A percentile compares a stretch with the other conserved stretches of the same genome.
Conservation (phyloP, 2,888 invertebrate genomes). For the Himalopsyche tibetana region DNA sequence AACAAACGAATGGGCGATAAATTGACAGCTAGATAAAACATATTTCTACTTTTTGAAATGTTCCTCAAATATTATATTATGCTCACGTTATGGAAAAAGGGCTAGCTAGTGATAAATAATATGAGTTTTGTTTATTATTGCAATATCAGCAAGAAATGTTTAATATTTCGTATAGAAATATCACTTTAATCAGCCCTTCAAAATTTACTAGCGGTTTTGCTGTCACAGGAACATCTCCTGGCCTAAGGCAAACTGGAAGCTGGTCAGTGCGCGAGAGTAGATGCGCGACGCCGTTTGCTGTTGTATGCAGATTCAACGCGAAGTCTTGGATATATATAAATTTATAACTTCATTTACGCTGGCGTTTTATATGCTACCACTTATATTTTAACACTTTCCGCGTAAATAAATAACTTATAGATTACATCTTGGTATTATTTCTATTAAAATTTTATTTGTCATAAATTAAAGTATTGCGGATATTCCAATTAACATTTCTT, state of each 20-base stretch:
- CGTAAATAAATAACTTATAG: not conserved
- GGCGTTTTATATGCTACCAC: conserved; percentile 50
- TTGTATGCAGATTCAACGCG: conserved; percentile 20
- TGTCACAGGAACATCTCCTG: conserved; percentile 36
- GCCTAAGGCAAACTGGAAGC: conserved; percentile 43
- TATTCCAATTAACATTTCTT: no score
- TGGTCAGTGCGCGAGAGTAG: not conserved
- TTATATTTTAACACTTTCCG: conserved; percentile 54
- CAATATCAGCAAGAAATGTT: conserved; percentile 46
- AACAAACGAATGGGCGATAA: no score
- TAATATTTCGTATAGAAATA: conserved; percentile 56
- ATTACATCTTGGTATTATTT: no score
- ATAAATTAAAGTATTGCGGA: no score
- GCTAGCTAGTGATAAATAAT: no score
- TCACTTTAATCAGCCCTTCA: conserved; percentile 15
- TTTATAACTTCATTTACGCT: conserved; percentile 64
- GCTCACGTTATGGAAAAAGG: no score
- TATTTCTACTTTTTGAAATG: no score
- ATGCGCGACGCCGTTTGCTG: not conserved
- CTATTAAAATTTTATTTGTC: no score
- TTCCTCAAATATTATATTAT: no score
- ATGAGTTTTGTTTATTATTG: no score
- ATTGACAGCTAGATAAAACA: no score
- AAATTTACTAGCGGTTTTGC: not conserved
- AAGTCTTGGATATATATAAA: conserved; percentile 44